These are phyloP conservation scores for Phyllotreta cruciferae DNA, from an alignment of 2,888 invertebrate genomes.

Conservation along the genomic window DNA sequence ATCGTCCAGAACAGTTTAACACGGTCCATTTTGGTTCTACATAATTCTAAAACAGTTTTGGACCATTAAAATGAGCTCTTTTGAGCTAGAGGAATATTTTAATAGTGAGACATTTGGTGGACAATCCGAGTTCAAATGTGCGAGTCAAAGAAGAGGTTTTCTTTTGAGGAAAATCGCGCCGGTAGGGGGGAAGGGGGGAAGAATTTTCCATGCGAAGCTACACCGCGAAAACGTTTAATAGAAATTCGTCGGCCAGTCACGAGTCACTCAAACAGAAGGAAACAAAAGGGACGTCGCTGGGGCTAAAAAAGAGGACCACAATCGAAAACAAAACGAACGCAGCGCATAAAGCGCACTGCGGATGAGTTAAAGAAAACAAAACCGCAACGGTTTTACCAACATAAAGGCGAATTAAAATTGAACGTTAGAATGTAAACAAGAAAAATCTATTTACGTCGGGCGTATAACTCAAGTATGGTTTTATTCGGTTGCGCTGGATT, in stretches of 20 bases:
- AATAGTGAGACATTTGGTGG: too few relatives aligned
- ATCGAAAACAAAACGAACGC: slow-evolving; percentile 17
- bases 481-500: slow-evolving; percentile 21
- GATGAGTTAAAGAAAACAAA: slow-evolving; percentile 20
- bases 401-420: slow-evolving; percentile 27
- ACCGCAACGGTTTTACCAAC: slow-evolving; percentile 19
- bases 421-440: slow-evolving; percentile 27
- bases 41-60: too few relatives aligned
- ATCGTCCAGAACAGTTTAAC: too few relatives aligned
- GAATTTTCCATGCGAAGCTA: background rate
- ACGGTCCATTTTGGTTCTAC: too few relatives aligned
- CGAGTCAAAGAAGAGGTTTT: too few relatives aligned
- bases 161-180: too few relatives aligned
- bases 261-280: slow-evolving; percentile 17
- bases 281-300: slow-evolving; percentile 5
- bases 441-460: slow-evolving; percentile 24
- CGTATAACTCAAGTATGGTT: slow-evolving; percentile 23
- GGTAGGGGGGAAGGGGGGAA: background rate
- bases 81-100: too few relatives aligned
- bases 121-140: too few relatives aligned
- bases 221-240: background rate
- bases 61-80: too few relatives aligned
- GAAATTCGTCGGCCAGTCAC: slow-evolving; percentile 3
- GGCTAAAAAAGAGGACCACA: too few relatives aligned
- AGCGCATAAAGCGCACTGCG: slow-evolving; percentile 11